Evolutionary conservation across 2,113 vertebrate species (phyloP), one percentile per base, ranked within the genome.

Genomic region (Ciconia maguari): DNA sequence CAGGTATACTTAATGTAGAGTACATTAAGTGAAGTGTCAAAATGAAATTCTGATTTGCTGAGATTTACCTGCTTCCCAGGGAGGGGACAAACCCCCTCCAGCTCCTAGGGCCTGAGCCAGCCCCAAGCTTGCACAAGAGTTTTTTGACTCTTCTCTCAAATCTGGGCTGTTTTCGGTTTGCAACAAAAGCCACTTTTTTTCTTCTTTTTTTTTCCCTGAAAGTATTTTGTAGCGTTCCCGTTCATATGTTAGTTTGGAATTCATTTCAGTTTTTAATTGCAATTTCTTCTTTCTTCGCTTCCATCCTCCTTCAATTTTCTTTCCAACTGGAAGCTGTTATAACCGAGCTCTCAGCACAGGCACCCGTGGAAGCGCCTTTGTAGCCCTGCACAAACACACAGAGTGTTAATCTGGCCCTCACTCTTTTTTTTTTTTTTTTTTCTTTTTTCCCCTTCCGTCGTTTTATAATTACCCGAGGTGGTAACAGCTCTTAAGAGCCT

Each of bases 381-480:
- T 88, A 93, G 87, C 13, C 26, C 79, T 74, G 42, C 68, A 75
- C 93, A 94, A 89, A 92, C 88, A 89, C 26, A 51, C 66, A 3
- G 60, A 91, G 94, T 79, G 90, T 93, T 97, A 95, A 97, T 97
- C 91, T 98, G 87, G 72, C 7, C 0, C 71, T 84, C 3, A 0
- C 61, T 57, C 4, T 21, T 12, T 18, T 1, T 21, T 26, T 61
- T 44, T 62, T 36, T n/a, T 41, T 14, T 10, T 16, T 16, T n/a
- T 44, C 70, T 26, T 34, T 38, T n/a, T 9, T 26, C 51, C 66
- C 55, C 58, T 96, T 94, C 93, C 83, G 30, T 94, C 92, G 57
- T 94, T 97, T 97, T 97, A 90, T 97, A 97, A 98, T 98, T 98
- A 98, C 95, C 90, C 38, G 51, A 97, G 94, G 93, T 97, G 97